phyloP scores from a whole-genome alignment of 2,888 invertebrate species.

The Pristionchus entomophagus region DNA sequence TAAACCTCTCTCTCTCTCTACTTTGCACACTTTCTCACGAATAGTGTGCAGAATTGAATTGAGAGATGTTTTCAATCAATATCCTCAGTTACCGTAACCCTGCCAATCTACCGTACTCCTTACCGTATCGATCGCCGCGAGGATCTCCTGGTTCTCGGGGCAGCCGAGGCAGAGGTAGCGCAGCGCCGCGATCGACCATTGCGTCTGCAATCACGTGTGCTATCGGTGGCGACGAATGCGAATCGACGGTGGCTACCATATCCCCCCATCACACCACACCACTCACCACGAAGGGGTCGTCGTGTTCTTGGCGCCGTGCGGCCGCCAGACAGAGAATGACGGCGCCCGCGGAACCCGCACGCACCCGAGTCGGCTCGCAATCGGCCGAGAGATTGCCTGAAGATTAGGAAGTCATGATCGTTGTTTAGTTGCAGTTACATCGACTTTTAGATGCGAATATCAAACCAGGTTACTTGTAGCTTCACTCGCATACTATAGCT shows the following conservation, averaged over 20 bases:
- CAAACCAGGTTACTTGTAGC: no score
- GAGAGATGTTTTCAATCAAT: no score
- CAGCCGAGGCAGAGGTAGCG: constrained; percentile 63
- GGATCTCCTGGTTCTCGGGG: constrained; percentile 62
- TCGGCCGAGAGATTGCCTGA: background rate
- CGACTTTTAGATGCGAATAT: no score
- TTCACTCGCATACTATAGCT: no score
- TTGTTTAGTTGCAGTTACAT: no score
- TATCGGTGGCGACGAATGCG: background rate
- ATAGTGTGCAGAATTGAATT: no score
- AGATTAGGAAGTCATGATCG: no score
- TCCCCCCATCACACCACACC: background rate
- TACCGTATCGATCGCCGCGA: constrained; percentile 62
- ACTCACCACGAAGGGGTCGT: constrained; percentile 40
- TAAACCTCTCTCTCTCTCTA: no score
- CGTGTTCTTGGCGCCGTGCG: background rate
- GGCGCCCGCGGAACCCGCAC: background rate
- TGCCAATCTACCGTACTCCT: background rate
- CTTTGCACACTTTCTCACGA: no score
- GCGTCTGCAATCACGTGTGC: constrained; percentile 55
- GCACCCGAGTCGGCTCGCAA: background rate
- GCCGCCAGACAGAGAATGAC: constrained; percentile 37
- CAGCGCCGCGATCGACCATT: constrained; percentile 65
- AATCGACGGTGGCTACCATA: background rate
- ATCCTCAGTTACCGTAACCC: background rate